These are phyloP conservation scores for Fregetta grallaria DNA, from an alignment of 2,113 vertebrate species.

Conservation along the genomic window DNA sequence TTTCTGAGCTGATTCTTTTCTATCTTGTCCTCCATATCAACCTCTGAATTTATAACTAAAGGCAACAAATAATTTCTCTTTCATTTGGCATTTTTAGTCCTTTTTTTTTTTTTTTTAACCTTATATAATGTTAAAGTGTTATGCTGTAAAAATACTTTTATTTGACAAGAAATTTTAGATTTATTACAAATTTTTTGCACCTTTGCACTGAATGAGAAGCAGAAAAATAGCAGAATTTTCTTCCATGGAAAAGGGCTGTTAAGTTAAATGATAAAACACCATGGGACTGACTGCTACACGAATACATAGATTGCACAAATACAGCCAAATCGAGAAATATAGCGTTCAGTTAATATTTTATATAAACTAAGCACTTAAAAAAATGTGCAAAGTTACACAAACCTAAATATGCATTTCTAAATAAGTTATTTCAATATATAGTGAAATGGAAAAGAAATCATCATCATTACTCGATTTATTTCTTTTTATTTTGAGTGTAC, in stretches of 20 bases:
- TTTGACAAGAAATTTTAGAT: not conserved
- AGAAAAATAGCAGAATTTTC: not conserved
- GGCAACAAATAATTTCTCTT: not conserved
- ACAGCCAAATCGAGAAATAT: not conserved
- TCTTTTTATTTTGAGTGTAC: not conserved
- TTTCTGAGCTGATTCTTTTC: not conserved
- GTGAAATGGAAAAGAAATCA: not conserved
- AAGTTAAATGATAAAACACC: not conserved
- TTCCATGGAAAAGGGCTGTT: not conserved
- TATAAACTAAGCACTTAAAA: not conserved
- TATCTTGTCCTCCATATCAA: not conserved
- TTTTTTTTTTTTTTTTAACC: not conserved
- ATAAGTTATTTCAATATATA: not conserved
- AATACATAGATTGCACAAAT: not conserved
- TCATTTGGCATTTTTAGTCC: not conserved
- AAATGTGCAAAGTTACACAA: not conserved
- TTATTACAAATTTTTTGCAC: not conserved
- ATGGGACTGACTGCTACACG: not conserved
- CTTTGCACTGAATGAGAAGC: not conserved
- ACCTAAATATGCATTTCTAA: not conserved
- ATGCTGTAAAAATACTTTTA: not conserved
- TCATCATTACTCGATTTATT: rapidly evolving
- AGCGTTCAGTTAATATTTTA: not conserved
- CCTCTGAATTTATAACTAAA: not conserved
- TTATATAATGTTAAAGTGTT: not conserved